phyloP scores from a whole-genome alignment of 2,113 vertebrate species.

The Periophthalmodon schlosseri region DNA sequence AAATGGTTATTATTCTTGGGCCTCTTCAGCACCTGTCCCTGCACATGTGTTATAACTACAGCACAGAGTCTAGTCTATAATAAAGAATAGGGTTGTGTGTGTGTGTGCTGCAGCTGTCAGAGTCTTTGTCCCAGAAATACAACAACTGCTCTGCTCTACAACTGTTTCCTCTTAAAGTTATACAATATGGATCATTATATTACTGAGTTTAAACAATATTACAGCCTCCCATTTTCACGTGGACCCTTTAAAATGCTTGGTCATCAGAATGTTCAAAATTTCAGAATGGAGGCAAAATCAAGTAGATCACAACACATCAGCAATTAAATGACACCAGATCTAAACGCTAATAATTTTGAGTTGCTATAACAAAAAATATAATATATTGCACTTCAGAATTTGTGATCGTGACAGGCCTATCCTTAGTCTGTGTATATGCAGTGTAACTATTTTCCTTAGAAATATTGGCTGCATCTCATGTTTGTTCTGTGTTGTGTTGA shows the following conservation, averaged over 20 bases:
- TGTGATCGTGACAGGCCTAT: too few relatives aligned
- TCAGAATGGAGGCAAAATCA: too few relatives aligned
- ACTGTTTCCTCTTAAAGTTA: background rate
- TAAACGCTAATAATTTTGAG: too few relatives aligned
- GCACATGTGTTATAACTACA: background rate
- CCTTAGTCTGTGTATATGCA: too few relatives aligned
- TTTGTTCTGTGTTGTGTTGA: background rate
- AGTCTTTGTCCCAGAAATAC: constrained; percentile 40
- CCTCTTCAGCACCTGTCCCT: background rate
- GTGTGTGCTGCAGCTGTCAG: constrained; percentile 44
- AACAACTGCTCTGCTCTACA: background rate
- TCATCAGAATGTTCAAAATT: too few relatives aligned
- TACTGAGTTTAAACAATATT: too few relatives aligned
- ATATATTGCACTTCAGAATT: too few relatives aligned
- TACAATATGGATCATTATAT: background rate
- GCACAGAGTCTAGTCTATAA: background rate
- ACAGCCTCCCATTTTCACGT: too few relatives aligned
- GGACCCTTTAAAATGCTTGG: too few relatives aligned
- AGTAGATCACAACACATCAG: too few relatives aligned
- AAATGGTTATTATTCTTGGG: background rate
- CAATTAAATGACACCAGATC: too few relatives aligned
- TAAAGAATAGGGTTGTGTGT: constrained; percentile 12
- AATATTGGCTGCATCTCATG: background rate
- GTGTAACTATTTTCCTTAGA: background rate
- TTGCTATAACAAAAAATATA: too few relatives aligned